Evolutionary conservation across 2,888 invertebrate species (phyloP), one percentile per base, ranked within the genome.

Genomic region (Achlya flavicornis): DNA sequence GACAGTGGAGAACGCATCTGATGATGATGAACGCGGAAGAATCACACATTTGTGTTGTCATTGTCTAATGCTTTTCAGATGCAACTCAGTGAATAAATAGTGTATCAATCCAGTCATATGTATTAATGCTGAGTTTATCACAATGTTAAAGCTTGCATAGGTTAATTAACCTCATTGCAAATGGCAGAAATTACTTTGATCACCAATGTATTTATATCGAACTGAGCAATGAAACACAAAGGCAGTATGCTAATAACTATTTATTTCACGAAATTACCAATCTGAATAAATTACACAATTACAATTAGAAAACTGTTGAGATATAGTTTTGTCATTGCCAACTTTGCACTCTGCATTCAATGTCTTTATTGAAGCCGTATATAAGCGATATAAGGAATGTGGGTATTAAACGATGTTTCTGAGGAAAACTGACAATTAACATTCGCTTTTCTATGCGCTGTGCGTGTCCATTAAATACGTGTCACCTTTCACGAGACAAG

Each of bases 351-450:
- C 14, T 43, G 16, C n/a, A 4, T 46, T 46, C 6, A 5, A 46
- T 14, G 0, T n/a, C 4, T 46, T 46, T 46, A 46, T 46, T 35
- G 7, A 6, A 35, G 7, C 26, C 35, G 35, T 35, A 35, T 35
- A 35, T 3, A 33, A 46, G 5, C n/a, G 1, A 5, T 46, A n/a
- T 5, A 14, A 46, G 6, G n/a, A 5, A 41, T 60, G 60, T 43
- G 26, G 43, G 14, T 68, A 69, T 67, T 67, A 63, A 64, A 66
- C 66, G 73, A 72, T 66, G 68, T 69, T 72, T 68, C 67, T 64
- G 73, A 76, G 80, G 76, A 77, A 80, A 79, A 75, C 73, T 75
- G 66, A 62, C 73, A 71, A 76, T 77, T 76, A 75, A 69, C 74
- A 71, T 74, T 78, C 70, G 75, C 73, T 79, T 79, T 77, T 73